A percentile compares a stretch with the other conserved stretches of the same genome.
phyloP scores from a whole-genome alignment of 2,888 invertebrate species.

The Aphodius sticticus region DNA sequence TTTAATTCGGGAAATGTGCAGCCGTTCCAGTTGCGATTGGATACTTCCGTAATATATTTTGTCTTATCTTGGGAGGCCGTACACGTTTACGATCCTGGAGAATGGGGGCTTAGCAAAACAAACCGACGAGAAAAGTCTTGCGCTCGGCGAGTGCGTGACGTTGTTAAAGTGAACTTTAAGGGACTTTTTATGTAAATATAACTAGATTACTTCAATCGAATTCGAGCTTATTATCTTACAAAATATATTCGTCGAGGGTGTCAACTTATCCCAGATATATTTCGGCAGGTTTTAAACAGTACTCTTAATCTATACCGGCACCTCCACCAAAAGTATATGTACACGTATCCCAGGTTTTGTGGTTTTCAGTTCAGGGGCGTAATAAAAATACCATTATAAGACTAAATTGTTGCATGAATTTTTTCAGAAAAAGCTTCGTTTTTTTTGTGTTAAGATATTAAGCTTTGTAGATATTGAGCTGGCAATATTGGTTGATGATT shows the following conservation, averaged over 20 bases:
- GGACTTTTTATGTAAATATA: slow-evolving; percentile 4
- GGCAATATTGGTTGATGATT: too few relatives aligned
- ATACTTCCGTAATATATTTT: slow-evolving; percentile 17
- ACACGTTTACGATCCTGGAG: slow-evolving; percentile 17
- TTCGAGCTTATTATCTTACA: not conserved
- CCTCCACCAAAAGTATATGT: too few relatives aligned
- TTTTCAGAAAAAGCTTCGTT: too few relatives aligned
- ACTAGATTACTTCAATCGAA: not conserved
- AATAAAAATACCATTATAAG: too few relatives aligned
- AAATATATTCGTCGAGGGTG: not conserved
- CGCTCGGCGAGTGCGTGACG: slow-evolving; percentile 29
- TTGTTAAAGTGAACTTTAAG: slow-evolving; percentile 30
- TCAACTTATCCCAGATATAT: too few relatives aligned
- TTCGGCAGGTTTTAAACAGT: too few relatives aligned
- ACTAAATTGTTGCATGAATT: too few relatives aligned
- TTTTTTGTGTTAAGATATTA: too few relatives aligned
- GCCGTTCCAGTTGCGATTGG: slow-evolving; percentile 4
- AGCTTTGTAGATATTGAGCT: too few relatives aligned
- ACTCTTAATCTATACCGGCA: too few relatives aligned
- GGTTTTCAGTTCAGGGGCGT: too few relatives aligned
- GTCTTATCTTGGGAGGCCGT: slow-evolving; percentile 23
- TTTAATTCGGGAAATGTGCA: slow-evolving; percentile 14
- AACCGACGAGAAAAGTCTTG: slow-evolving; percentile 32
- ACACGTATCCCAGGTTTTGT: too few relatives aligned
- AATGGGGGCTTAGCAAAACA: slow-evolving; percentile 34